These are phyloP conservation scores for Galemys pyrenaicus DNA, from an alignment of 2,113 vertebrate genomes.

Conservation along the genomic window DNA sequence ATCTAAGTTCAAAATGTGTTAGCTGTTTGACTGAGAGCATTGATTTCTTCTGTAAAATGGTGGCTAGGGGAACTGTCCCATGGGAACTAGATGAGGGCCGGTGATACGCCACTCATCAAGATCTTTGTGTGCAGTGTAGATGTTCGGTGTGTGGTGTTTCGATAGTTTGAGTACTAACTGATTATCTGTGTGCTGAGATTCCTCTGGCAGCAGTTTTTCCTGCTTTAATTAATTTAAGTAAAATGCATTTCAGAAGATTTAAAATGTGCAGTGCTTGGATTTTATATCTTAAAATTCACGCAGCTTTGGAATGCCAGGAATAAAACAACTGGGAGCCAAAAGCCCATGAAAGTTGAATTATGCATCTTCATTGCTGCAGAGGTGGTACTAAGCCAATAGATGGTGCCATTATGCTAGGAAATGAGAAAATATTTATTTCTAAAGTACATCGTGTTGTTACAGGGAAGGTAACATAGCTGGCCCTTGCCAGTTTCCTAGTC, in stretches of 20 bases:
- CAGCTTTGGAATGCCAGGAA: neutral
- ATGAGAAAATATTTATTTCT: conserved; percentile 31
- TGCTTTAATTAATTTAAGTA: conserved; percentile 52
- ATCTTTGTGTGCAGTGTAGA: neutral
- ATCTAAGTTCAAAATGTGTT: neutral
- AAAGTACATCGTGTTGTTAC: neutral
- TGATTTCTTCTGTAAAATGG: conserved; percentile 17
- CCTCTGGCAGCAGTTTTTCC: conserved; percentile 27
- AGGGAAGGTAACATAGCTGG: conserved; percentile 49
- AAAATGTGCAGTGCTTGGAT: conserved; percentile 39
- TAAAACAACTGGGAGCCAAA: conserved; percentile 31
- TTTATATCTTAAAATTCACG: conserved; percentile 64
- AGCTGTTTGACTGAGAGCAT: neutral
- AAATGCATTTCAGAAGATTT: conserved; percentile 58
- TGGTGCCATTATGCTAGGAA: conserved; percentile 80
- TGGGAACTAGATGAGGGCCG: neutral
- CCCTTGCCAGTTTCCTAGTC: conserved; percentile 48
- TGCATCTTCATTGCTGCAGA: conserved; percentile 50
- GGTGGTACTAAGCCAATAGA: conserved; percentile 79
- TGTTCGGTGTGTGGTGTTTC: neutral
- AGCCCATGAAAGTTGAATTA: neutral
- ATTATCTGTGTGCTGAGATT: conserved; percentile 49
- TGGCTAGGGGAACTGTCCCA: neutral
- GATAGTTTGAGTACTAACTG: conserved; percentile 26
- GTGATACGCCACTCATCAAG: neutral